These are phyloP conservation scores for Ariolimax columbianus DNA, from an alignment of 2,888 invertebrate genomes.

Conservation along the genomic window DNA sequence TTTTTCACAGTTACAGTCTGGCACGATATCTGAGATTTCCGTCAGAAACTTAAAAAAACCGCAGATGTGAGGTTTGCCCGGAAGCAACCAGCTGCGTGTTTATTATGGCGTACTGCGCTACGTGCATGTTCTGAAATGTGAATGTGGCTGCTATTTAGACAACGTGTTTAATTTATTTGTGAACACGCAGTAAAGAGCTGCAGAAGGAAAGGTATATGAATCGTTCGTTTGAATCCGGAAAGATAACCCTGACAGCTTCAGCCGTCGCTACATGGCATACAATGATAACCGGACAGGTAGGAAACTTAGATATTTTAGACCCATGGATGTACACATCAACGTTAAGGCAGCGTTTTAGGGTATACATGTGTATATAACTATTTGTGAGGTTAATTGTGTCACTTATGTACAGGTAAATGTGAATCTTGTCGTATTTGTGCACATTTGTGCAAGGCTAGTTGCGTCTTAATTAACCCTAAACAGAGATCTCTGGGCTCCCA, in stretches of 20 bases:
- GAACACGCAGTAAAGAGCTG: background rate
- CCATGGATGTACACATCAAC: no score
- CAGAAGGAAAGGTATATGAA: background rate
- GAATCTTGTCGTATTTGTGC: no score
- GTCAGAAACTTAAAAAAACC: background rate
- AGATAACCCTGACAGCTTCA: background rate
- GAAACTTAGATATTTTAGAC: background rate
- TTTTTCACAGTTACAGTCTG: no score
- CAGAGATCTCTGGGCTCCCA: no score
- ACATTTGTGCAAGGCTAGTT: no score
- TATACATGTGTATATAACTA: no score
- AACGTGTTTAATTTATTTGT: background rate
- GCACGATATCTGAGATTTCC: background rate
- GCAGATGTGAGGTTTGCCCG: background rate
- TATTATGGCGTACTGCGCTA: background rate
- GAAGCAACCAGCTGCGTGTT: background rate
- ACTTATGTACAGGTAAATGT: no score
- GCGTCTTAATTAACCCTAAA: no score
- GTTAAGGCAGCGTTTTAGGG: no score
- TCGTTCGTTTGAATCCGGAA: background rate
- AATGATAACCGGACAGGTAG: background rate
- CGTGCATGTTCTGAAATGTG: background rate
- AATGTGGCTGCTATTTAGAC: background rate
- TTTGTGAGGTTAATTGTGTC: no score
- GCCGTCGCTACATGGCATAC: background rate